Base-by-base conservation (phyloP, 2,888 invertebrate genomes). In the Athetis lepigone region DNA sequence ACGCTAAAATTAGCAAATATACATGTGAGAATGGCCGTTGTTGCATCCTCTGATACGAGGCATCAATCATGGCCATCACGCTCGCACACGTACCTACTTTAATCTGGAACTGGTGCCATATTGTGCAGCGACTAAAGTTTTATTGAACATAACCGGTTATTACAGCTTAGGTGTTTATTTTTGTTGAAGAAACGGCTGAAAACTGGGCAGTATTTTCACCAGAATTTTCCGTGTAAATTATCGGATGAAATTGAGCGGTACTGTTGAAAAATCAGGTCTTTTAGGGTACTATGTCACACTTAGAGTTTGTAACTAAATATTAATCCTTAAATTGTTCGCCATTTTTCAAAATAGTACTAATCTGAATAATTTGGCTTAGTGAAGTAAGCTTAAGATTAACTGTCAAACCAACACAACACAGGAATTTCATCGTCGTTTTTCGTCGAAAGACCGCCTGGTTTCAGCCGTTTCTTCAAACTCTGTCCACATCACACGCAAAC, bases 1-100 rank as follows among this genome's bases (percentile, higher is more conserved):
- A 55, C 68, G 81, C 77, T 83, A 79, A 75, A 79, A 77, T 81
- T 79, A 80, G 80, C 75, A 60, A 76, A 80, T 73, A 75, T 79
- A 73, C 64, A 73, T 77, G 75, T 76, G 73, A 78, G 77, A 76
- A 58, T 71, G 77, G 70, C 70, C 45, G 75, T 66, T 69, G 71
- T 62, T 75, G 70, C 75, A 79, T 79, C 67, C 69, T 62, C 29
- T 72, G 57, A 80, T 77, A 70, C 66, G 69, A 59, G 37, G 62
- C 70, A 70, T 77, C 72, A 74, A 77, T 79, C 72, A 72, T 25
- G 54, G 62, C 50, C 56, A 58, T 63, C 51, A 21, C 29, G 68
- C 27, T 57, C 55, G 58, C 39, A 25, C 49, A 70, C 55, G 68
- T 36, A 42, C 19, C 33, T 64, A 50, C 58, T 46, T 46, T 29